These are phyloP conservation scores for Amazona vittata DNA, from an alignment of 2,113 vertebrate species.

Conservation along the genomic window DNA sequence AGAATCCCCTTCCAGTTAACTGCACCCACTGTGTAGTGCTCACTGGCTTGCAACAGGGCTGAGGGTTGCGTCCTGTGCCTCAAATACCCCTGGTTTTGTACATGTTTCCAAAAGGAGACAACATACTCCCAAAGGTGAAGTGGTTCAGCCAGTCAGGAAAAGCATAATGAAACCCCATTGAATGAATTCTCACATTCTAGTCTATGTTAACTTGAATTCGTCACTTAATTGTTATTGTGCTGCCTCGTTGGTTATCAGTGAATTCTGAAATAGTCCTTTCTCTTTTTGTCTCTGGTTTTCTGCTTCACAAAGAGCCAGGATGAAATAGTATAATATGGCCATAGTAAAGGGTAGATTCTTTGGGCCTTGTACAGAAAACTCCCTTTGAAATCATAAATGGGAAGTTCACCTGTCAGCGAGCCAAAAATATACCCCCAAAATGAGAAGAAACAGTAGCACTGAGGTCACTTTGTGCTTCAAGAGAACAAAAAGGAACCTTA, in stretches of 20 bases:
- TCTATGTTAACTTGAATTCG: not conserved
- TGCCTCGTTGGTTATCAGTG: not conserved
- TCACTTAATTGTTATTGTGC: not conserved
- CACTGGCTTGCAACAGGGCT: fast-evolving
- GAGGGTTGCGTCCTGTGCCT: not conserved
- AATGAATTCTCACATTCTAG: not conserved
- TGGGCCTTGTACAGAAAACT: not conserved
- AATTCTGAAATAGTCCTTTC: not conserved
- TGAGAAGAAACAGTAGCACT: not conserved
- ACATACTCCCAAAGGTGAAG: not conserved
- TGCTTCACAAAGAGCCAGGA: not conserved
- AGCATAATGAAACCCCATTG: not conserved
- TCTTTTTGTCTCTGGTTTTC: not conserved
- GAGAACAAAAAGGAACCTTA: not conserved
- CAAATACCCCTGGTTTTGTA: not conserved
- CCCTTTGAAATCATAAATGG: not conserved
- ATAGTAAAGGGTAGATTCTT: not conserved
- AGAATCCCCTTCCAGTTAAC: not conserved
- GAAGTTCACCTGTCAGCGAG: not conserved
- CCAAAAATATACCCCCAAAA: not conserved
- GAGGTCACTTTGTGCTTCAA: not conserved
- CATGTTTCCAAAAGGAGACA: not conserved
- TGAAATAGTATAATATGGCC: not conserved
- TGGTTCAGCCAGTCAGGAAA: not conserved
- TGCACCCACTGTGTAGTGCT: fast-evolving